Evolutionary conservation across 2,113 vertebrate species (phyloP).

Genomic region (Bubo bubo): DNA sequence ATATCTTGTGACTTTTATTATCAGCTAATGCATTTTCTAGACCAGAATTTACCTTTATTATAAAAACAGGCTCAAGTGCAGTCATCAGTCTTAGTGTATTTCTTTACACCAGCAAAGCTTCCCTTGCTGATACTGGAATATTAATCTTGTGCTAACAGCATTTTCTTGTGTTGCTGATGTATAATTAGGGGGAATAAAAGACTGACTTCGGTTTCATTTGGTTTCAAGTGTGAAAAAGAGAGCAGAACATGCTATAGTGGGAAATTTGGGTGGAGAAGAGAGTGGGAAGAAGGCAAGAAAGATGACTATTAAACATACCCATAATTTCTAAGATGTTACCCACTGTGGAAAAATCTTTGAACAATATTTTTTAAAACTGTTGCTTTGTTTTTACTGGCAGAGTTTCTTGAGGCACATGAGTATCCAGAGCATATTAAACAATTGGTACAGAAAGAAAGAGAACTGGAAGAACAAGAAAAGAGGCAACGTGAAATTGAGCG

Average conservation of each 20-base stretch:
- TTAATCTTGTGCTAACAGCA: not conserved
- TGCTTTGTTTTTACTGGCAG: conserved; percentile 71
- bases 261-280: not conserved
- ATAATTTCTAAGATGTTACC: not conserved
- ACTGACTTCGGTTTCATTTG: not conserved
- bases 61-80: not conserved
- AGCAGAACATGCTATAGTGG: not conserved
- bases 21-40: not conserved
- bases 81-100: not conserved
- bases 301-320: not conserved
- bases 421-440: conserved; percentile 94
- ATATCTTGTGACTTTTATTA: not conserved
- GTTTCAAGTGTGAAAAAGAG: not conserved
- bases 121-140: not conserved
- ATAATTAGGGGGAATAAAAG: not conserved
- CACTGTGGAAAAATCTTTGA: not conserved
- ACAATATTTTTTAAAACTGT: not conserved
- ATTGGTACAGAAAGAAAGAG: conserved; percentile 93
- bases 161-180: not conserved
- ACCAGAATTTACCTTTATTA: not conserved
- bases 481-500: conserved; percentile 95
- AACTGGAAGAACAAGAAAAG: conserved; percentile 96
- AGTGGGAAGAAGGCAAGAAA: not conserved
- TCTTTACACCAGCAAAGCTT: not conserved
- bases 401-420: conserved; percentile 88